Base-by-base conservation (phyloP, 2,888 invertebrate species). In the Coecobrya sp. region DNA sequence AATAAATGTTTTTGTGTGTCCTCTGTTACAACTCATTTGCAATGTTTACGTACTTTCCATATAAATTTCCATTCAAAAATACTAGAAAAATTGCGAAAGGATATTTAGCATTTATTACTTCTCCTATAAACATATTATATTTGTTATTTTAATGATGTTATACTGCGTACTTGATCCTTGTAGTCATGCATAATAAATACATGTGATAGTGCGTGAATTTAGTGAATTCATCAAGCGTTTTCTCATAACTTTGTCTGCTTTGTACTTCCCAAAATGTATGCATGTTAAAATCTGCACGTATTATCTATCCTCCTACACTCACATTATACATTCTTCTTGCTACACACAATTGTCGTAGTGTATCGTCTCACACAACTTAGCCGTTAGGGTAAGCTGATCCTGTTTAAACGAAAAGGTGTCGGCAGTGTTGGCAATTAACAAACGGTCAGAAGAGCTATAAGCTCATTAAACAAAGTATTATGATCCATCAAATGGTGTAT, bases 381-480 rank as follows among this genome's bases (percentile, higher is more conserved):
- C 36, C 7, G 30, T 59, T 30, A 88, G 52, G 79, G 89, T 89
- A 89, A 89, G 65, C 52, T 89, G 89, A 89, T 89, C 89, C 82
- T 89, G 89, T 89, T 89, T 82, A 89, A 89, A 89, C 89, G 45
- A 55, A 82, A 87, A 81, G 89, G 89, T 89, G 89, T 89, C 82
- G 82, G 89, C 89, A 89, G 49, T 45, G 89, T 65, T 89, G 27
- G 82, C 89, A 89, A 89, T 82, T 89, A 88, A 89, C 89, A 82
- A 89, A 82, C 89, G 89, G 89, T 55, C 81, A 89, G 81, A 82
- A 82, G 82, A 89, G 65, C 65, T 89, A 82, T 81, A 81, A 82
- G 89, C 82, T 65, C 89, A 89, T 89, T 89, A 89, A 82, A 89
- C 68, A 89, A 89, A 89, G 89, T 89, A 89, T 89, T 89, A 89